These are phyloP conservation scores for Dichetophora obliterata DNA, from an alignment of 2,888 invertebrate genomes.

Conservation along the genomic window DNA sequence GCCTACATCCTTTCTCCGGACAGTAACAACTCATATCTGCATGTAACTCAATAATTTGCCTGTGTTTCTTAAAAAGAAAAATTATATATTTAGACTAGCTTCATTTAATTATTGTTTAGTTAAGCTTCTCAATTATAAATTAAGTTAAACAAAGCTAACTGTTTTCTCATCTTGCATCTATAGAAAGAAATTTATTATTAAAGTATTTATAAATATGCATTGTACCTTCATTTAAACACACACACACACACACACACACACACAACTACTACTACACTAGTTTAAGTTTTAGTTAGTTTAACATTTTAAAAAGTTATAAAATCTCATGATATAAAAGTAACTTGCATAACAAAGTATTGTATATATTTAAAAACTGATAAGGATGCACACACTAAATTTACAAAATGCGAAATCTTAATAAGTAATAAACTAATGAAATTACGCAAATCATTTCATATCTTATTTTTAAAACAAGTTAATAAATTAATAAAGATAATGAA, in stretches of 20 bases:
- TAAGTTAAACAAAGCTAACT: not conserved
- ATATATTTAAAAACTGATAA: not conserved
- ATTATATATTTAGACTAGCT: no score
- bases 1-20: no score
- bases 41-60: no score
- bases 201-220: conserved; percentile 24
- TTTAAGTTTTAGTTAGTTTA: conserved; percentile 9
- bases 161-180: not conserved
- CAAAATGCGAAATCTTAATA: conserved; percentile 9
- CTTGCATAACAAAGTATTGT: not conserved
- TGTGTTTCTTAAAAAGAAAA: no score
- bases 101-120: not conserved
- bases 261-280: not conserved
- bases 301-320: not conserved
- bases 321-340: not conserved
- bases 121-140: not conserved
- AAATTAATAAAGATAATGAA: not conserved
- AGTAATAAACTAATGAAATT: conserved; percentile 31
- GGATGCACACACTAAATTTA: not conserved
- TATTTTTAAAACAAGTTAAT: conserved; percentile 18
- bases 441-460: conserved; percentile 32
- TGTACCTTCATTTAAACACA: conserved; percentile 34
- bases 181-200: not conserved
- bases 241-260: no score
- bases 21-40: no score